Evolutionary conservation across 2,797 vertebrate species (phyloP).

Genomic region (Cossypha caffra): DNA sequence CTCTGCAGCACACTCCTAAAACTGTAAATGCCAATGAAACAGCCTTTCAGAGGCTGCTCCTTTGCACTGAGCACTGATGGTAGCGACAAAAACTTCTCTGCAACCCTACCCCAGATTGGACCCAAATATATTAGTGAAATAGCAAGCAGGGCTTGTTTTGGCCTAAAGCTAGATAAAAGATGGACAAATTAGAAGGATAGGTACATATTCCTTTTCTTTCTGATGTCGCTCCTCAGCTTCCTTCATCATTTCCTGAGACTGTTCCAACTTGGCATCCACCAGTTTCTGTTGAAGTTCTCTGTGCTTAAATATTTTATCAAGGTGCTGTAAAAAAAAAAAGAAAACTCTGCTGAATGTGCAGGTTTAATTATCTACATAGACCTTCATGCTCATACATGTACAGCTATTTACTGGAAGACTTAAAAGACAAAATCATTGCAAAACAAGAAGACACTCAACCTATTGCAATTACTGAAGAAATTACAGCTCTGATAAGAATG

Average conservation of each 20-base stretch:
- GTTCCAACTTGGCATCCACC: conserved; percentile 89
- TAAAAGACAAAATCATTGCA: background rate
- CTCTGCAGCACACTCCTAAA: background rate
- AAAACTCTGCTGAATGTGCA: background rate
- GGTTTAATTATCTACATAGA: background rate
- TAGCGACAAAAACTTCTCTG: background rate
- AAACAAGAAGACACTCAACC: background rate
- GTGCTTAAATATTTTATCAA: conserved; percentile 94
- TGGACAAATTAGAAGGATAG: conserved; percentile 35
- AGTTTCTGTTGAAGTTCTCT: conserved; percentile 93
- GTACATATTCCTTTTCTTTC: conserved; percentile 95
- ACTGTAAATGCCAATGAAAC: background rate
- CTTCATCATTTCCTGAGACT: conserved; percentile 87
- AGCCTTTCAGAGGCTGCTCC: background rate
- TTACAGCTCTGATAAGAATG: background rate
- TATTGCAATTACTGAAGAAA: background rate
- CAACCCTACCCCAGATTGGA: background rate
- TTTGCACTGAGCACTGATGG: background rate
- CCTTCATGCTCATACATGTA: background rate
- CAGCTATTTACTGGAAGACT: background rate
- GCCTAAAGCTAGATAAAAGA: background rate
- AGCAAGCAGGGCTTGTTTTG: background rate
- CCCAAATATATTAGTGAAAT: background rate
- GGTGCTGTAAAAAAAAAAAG: conserved; percentile 78
- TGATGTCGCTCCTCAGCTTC: conserved; percentile 88